Evolutionary conservation across 2,113 vertebrate genomes (phyloP).

Genomic region (Rafetus swinhoei): DNA sequence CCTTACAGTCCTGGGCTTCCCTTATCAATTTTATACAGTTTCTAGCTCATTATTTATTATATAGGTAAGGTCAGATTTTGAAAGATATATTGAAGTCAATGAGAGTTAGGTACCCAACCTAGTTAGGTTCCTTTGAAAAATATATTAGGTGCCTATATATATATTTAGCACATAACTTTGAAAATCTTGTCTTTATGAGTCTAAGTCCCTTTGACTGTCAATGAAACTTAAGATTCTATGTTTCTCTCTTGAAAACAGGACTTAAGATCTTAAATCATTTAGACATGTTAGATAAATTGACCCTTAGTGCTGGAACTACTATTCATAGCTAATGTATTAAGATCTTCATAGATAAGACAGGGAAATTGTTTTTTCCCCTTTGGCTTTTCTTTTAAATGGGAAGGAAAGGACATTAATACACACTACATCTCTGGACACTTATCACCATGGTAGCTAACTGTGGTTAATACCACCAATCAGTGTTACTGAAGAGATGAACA

Average conservation of each 20-base stretch:
- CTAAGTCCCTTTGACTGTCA: background rate
- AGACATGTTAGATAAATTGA: background rate
- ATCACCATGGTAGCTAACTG: background rate
- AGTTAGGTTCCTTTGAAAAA: background rate
- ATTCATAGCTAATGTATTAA: slow-evolving; percentile 22
- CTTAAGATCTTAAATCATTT: background rate
- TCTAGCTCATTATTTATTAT: background rate
- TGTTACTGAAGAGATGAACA: background rate
- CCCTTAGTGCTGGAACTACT: background rate
- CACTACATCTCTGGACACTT: background rate
- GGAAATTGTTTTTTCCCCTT: background rate
- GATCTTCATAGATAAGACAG: background rate
- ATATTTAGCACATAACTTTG: background rate
- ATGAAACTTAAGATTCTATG: background rate
- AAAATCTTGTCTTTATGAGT: background rate
- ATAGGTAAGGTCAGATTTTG: background rate
- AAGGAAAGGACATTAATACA: background rate
- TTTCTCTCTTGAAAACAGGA: background rate
- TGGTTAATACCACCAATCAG: background rate
- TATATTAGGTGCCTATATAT: background rate
- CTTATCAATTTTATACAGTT: background rate
- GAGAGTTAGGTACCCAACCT: background rate
- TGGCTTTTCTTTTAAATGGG: background rate
- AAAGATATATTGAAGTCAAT: background rate
- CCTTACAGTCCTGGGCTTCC: background rate